A percentile compares a stretch with the other conserved stretches of the same genome.
Conservation (phyloP, 2,888 invertebrate species). For the Erpobdella octoculata region DNA sequence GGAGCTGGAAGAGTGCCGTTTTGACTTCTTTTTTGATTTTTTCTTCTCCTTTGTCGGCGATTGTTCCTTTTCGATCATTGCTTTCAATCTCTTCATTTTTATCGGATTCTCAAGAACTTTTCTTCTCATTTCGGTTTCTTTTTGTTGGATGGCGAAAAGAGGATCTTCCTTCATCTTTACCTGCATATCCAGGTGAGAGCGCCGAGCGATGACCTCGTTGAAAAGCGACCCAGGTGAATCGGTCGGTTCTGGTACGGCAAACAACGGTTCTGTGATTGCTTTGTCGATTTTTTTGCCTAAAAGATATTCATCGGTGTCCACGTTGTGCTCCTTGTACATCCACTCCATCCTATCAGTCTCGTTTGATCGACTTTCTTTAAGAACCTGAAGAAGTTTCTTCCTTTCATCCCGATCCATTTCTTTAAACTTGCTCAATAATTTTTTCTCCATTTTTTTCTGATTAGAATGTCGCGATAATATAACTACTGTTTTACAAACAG, state of each 20-base stretch:
- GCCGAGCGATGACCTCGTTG: conserved; percentile 45
- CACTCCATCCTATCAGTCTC: conserved; percentile 42
- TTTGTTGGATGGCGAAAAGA: conserved; percentile 73
- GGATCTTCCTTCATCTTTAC: conserved; percentile 90
- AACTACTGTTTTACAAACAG: too few species aligned
- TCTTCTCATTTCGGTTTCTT: conserved; percentile 76
- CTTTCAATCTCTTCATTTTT: conserved; percentile 75
- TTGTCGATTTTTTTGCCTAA: conserved; percentile 60
- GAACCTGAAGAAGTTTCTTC: conserved; percentile 31
- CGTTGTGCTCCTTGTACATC: conserved; percentile 57
- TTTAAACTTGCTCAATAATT: conserved; percentile 33
- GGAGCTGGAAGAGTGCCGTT: not conserved
- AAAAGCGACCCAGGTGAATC: conserved; percentile 44
- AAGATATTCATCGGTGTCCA: conserved; percentile 77
- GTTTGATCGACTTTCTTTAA: conserved; percentile 25
- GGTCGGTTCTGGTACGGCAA: conserved; percentile 4
- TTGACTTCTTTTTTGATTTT: not conserved
- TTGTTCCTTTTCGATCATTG: conserved; percentile 58
- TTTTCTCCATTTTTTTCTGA: conserved; percentile 27
- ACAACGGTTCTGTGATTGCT: conserved; percentile 52
- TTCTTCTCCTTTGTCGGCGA: not conserved
- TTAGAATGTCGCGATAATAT: too few species aligned
- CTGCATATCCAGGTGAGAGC: conserved; percentile 65
- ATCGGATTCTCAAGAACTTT: conserved; percentile 83
- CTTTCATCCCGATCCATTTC: conserved; percentile 34